Evolutionary conservation across 2,888 invertebrate genomes (phyloP), one percentile per base, ranked within the genome.

Genomic region (Leptinotarsa peninsularis): DNA sequence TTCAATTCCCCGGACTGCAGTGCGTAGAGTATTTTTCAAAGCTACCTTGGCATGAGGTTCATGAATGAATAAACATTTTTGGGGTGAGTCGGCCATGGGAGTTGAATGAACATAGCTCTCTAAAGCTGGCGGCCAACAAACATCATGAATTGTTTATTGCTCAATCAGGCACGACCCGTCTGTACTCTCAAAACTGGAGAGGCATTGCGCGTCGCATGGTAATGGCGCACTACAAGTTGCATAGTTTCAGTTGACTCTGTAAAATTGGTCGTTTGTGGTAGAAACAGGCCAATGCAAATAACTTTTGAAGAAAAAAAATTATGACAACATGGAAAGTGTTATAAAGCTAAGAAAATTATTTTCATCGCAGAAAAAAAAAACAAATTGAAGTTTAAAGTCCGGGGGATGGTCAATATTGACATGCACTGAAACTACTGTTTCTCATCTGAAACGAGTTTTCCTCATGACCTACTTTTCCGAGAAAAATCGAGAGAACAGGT

Each of bases 81-180:
- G 71, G 66, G 27, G 77, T 72, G 74, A 71, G 74, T 66, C 52
- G 72, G 76, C 80, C 71, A 76, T 74, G 67, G 74, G 72, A 58
- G 72, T 72, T 71, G 78, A 76, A 81, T 77, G 78, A 82, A 79
- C 76, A 75, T 56, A 60, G 70, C 73, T 74, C 72, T 76, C 60
- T 50, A 71, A 74, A 76, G 78, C 80, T 78, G 75, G 72, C 73
- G 33, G 82, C 82, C 79, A 82, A 81, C 86, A 87, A 87, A 87
- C 85, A 86, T 85, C 86, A 88, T 88, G 87, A 87, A 88, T 88
- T 87, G 85, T 88, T 88, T 86, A 88, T 85, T 82, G 84, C 84
- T 88, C 88, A 87, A 88, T 88, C 88, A 87, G 86, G 83, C 80
- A 33, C 63, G 63, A 13, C 63, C n/a, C 63, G 58, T n/a, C n/a